Conservation (phyloP, 2,888 invertebrate genomes). For the Elysia crispata region DNA sequence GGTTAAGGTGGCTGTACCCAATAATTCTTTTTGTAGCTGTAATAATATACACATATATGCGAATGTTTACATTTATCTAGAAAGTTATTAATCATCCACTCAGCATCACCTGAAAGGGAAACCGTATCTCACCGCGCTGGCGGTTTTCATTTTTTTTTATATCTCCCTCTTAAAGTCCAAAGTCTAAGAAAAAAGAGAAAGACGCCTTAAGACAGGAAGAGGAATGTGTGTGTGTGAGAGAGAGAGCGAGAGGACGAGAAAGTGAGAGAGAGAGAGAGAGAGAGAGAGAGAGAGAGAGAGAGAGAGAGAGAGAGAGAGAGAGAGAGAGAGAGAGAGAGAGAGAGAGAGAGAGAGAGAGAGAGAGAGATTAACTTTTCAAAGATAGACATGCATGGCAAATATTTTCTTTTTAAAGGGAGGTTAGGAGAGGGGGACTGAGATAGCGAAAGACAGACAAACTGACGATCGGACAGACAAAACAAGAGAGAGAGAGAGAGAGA, state of each 20-base stretch:
- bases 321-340: neutral
- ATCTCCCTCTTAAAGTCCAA: no score
- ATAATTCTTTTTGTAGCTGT: no score
- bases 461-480: neutral
- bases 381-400: no score
- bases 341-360: neutral
- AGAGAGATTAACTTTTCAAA: no score
- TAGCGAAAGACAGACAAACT: neutral
- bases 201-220: neutral
- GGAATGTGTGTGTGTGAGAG: neutral
- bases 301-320: constrained; percentile 3
- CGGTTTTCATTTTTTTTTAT: no score
- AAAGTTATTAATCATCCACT: no score
- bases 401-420: no score
- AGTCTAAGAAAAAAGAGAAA: neutral
- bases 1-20: no score
- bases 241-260: neutral
- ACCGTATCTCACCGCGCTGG: no score
- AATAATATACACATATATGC: no score
- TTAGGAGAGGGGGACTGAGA: neutral
- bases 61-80: no score
- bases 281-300: constrained; percentile 11
- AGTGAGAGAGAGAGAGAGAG: constrained; percentile 1
- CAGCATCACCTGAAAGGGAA: no score
- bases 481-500: neutral